These are phyloP conservation scores for Sarcoramphus papa DNA, from an alignment of 2,797 vertebrate species.

Conservation along the genomic window DNA sequence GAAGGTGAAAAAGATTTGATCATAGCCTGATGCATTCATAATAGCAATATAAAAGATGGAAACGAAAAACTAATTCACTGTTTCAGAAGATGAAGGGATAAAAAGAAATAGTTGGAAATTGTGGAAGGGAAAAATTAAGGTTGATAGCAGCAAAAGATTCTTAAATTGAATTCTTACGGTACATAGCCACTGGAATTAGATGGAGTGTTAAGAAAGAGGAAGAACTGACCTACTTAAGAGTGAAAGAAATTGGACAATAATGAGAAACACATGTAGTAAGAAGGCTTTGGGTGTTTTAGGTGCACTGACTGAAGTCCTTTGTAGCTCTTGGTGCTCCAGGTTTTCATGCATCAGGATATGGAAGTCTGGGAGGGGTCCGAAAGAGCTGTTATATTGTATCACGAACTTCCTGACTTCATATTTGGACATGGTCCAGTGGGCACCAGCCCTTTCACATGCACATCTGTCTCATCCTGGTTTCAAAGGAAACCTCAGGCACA, in stretches of 20 bases:
- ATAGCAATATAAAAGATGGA: background rate
- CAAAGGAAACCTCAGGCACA: background rate
- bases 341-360: background rate
- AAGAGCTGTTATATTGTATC: background rate
- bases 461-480: background rate
- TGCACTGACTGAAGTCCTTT: background rate
- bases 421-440: background rate
- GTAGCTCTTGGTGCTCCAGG: background rate
- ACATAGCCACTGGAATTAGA: background rate
- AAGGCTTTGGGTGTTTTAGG: background rate
- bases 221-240: background rate
- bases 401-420: background rate
- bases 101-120: conserved; percentile 1
- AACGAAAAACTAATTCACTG: background rate
- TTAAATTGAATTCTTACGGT: background rate
- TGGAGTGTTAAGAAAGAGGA: background rate
- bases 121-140: background rate
- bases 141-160: background rate
- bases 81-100: conserved; percentile 7
- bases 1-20: background rate
- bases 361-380: background rate
- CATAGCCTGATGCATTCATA: background rate
- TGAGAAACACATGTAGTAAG: background rate
- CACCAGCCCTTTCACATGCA: background rate
- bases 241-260: background rate